These are phyloP conservation scores for Solea solea DNA, from an alignment of 2,113 vertebrate genomes.

Conservation along the genomic window DNA sequence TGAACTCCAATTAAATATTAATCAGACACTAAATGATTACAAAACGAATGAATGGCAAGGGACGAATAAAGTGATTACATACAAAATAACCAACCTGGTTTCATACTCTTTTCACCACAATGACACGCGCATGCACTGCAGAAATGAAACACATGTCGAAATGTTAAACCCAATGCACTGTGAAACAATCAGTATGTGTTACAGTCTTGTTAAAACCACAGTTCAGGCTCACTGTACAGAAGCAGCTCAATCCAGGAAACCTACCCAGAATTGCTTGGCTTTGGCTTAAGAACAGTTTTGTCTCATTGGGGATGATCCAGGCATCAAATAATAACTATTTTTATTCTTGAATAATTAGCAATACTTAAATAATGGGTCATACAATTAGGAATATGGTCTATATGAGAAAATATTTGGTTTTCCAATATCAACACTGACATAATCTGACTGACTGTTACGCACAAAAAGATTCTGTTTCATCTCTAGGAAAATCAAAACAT, in stretches of 20 bases:
- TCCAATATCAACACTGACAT: no score
- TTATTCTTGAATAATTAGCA: background rate
- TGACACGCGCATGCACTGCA: background rate
- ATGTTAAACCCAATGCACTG: slow-evolving; percentile 72
- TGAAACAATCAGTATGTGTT: slow-evolving; percentile 66
- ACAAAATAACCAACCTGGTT: background rate
- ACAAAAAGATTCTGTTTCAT: no score
- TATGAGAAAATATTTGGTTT: no score
- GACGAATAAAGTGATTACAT: background rate
- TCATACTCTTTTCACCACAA: background rate
- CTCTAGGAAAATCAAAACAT: no score
- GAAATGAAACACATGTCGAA: slow-evolving; percentile 54
- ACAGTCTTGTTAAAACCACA: slow-evolving; percentile 62
- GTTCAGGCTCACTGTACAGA: slow-evolving; percentile 40
- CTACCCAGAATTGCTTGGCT: slow-evolving; percentile 25
- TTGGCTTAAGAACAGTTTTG: background rate
- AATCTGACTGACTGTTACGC: no score
- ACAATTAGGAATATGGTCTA: no score
- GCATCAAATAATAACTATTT: background rate
- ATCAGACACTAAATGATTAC: slow-evolving; percentile 12
- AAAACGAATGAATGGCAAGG: background rate
- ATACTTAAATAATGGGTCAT: no score
- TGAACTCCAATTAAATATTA: slow-evolving; percentile 11
- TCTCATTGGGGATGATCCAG: background rate
- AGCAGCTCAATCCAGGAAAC: slow-evolving; percentile 50